A percentile compares a stretch with the other conserved stretches of the same genome.
Evolutionary conservation across 2,888 invertebrate genomes (phyloP).

Genomic region (Brachynemurus nebulosus): DNA sequence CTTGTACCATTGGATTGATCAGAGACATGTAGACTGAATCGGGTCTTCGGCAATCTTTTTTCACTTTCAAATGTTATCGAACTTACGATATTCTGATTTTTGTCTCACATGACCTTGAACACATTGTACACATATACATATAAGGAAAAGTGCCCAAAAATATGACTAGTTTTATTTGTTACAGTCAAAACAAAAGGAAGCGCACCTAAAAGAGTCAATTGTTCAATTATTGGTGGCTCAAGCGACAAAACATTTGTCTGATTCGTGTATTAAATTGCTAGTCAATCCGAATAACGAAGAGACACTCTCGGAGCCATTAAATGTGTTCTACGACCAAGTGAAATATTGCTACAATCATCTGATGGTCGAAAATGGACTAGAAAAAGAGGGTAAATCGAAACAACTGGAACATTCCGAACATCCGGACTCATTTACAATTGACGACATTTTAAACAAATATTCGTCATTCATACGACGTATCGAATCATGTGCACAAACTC

Average conservation of each 20-base stretch:
- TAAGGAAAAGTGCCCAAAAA: too few species aligned
- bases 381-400: too few species aligned
- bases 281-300: constrained; percentile 55
- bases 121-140: too few species aligned
- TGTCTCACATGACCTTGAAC: too few species aligned
- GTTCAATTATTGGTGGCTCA: constrained; percentile 51
- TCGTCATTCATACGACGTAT: background rate
- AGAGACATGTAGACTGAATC: too few species aligned
- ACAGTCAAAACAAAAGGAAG: constrained; percentile 37
- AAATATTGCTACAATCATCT: constrained; percentile 13
- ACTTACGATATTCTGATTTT: too few species aligned
- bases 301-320: background rate
- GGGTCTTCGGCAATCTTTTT: too few species aligned
- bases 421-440: background rate
- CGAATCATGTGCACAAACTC: too few species aligned
- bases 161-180: too few species aligned
- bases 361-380: too few species aligned
- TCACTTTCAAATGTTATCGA: too few species aligned
- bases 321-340: background rate
- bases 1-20: too few species aligned
- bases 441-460: background rate
- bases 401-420: background rate
- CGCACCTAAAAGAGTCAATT: constrained; percentile 47
- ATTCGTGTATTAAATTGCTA: constrained; percentile 34
- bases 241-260: constrained; percentile 39